phyloP scores from a whole-genome alignment of 2,113 vertebrate genomes.

The Actenoides lindsayi region DNA sequence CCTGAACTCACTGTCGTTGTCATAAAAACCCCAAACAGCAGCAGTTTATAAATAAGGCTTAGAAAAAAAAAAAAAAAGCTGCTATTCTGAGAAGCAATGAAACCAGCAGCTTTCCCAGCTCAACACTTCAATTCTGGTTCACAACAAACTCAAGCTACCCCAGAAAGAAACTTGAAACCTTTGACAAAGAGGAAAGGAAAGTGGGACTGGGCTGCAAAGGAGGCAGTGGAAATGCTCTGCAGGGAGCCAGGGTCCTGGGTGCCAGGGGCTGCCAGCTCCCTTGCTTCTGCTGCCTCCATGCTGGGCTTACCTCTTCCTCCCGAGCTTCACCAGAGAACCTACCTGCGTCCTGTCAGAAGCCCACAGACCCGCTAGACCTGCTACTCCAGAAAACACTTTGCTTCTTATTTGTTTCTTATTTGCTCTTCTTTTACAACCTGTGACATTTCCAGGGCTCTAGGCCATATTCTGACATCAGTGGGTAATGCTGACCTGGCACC shows the following conservation, averaged over 20 bases:
- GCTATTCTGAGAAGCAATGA: conserved; percentile 37
- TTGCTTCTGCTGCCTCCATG: neutral
- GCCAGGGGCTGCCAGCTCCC: neutral
- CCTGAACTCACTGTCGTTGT: conserved; percentile 48
- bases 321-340: neutral
- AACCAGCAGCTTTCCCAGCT: neutral
- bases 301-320: neutral
- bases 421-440: neutral
- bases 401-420: neutral
- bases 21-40: conserved; percentile 34
- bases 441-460: neutral
- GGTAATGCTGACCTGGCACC: neutral
- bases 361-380: neutral
- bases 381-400: neutral
- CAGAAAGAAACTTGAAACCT: neutral
- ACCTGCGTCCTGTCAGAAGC: neutral
- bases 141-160: neutral
- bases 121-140: neutral
- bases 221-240: neutral
- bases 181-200: neutral
- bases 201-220: neutral
- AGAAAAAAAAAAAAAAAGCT: neutral
- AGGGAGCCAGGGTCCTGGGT: neutral
- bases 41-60: conserved; percentile 49
- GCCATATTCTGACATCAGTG: neutral